Conservation (phyloP, 2,888 invertebrate genomes). For the Coenonympha glycerion region DNA sequence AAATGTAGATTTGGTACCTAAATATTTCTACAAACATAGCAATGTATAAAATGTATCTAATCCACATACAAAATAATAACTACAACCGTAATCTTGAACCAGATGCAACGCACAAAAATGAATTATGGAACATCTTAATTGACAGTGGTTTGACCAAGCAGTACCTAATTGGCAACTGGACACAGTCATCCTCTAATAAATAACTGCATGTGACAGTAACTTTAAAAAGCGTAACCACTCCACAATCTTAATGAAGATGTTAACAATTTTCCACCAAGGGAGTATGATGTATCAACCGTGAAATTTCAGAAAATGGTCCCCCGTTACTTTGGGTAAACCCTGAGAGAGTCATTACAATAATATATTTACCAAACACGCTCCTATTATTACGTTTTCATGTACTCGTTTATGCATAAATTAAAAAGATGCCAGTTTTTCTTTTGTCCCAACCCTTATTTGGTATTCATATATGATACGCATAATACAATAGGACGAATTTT, state of each 20-base stretch:
- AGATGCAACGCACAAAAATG: conserved; percentile 6
- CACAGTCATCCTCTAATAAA: conserved; percentile 14
- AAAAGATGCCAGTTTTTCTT: conserved; percentile 73
- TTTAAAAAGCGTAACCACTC: conserved; percentile 34
- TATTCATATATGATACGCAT: conserved; percentile 75
- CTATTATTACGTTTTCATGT: conserved; percentile 76
- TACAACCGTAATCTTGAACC: conserved; percentile 1
- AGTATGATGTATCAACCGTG: conserved; percentile 68
- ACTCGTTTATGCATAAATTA: conserved; percentile 73
- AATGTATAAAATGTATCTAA: too few relatives aligned
- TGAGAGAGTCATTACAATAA: conserved; percentile 69
- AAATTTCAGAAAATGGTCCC: conserved; percentile 68
- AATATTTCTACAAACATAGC: too few relatives aligned
- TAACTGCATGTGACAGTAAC: conserved; percentile 16
- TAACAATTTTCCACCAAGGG: conserved; percentile 57
- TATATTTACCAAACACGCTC: conserved; percentile 74
- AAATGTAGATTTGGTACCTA: too few relatives aligned
- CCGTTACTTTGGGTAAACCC: conserved; percentile 56
- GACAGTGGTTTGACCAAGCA: conserved; percentile 14
- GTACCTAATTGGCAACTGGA: conserved; percentile 16
- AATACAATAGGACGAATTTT: conserved; percentile 68
- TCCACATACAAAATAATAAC: neutral
- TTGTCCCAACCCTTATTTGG: conserved; percentile 75
- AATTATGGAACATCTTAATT: conserved; percentile 9
- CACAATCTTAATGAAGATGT: conserved; percentile 60